Percentiles rank a stretch among this genome's conserved stretches.
These are phyloP conservation scores for Lobophora halterata DNA, from an alignment of 2,888 invertebrate species.

Conservation along the genomic window DNA sequence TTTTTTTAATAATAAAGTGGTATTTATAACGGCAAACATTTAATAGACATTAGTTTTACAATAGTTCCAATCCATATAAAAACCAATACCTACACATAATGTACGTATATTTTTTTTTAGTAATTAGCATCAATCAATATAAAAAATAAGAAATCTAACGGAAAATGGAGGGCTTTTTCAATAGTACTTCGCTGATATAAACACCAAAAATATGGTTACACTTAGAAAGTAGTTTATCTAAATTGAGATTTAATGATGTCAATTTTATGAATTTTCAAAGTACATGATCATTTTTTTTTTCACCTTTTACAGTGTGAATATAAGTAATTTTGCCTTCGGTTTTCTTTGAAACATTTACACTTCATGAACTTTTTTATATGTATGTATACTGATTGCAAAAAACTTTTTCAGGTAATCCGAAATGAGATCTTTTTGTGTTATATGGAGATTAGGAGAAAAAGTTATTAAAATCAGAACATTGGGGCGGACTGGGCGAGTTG, in stretches of 20 bases:
- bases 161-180: slow-evolving; percentile 15
- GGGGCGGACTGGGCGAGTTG: no score
- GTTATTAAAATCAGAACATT: slow-evolving; percentile 12
- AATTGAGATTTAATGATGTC: no score
- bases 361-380: no score
- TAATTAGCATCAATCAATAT: slow-evolving; percentile 1
- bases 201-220: slow-evolving; percentile 15
- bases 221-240: slow-evolving; percentile 2
- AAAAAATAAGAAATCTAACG: slow-evolving; percentile 19
- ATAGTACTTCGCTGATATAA: slow-evolving; percentile 13
- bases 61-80: no score
- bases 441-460: slow-evolving; percentile 17
- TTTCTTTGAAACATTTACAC: no score
- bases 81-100: no score
- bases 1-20: slow-evolving; percentile 25
- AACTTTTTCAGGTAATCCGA: slow-evolving; percentile 40
- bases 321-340: slow-evolving; percentile 37
- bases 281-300: slow-evolving; percentile 31
- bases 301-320: slow-evolving; percentile 27
- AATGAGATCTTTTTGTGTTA: slow-evolving; percentile 54
- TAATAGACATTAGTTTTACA: no score
- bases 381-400: slow-evolving; percentile 34
- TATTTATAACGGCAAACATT: no score
- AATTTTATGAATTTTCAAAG: slow-evolving; percentile 2
- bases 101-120: slow-evolving; percentile 1